Conservation (phyloP, 1,140 invertebrate species). For the Bombyx mandarina region DNA sequence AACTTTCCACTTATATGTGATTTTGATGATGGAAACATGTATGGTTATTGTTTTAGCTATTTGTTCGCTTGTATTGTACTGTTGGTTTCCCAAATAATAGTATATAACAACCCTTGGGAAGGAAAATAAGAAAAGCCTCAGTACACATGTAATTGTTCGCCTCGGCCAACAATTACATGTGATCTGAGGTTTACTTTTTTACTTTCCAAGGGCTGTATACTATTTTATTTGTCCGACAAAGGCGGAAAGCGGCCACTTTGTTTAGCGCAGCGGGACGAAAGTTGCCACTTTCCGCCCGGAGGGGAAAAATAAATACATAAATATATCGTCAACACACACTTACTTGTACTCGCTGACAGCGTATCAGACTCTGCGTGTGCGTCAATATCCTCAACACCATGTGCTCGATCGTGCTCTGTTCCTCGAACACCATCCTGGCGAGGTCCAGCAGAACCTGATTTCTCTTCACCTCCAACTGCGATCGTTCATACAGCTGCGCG, state of each 20-base stretch:
- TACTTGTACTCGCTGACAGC: conserved; percentile 93
- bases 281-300: too few species aligned
- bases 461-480: conserved; percentile 92
- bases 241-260: not conserved
- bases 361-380: conserved; percentile 93
- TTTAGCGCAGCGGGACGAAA: not conserved
- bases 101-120: too few species aligned
- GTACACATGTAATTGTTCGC: too few species aligned
- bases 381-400: conserved; percentile 95
- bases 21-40: too few species aligned
- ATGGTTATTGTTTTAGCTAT: too few species aligned
- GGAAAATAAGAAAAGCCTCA: too few species aligned
- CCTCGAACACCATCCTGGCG: conserved; percentile 96
- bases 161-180: too few species aligned
- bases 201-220: too few species aligned
- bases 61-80: too few species aligned
- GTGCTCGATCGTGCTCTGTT: conserved; percentile 96
- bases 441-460: conserved; percentile 96
- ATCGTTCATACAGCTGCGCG: conserved; percentile 94
- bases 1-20: too few species aligned
- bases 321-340: conserved; percentile 12
- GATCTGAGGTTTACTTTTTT: too few species aligned
- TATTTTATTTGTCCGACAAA: not conserved
- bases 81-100: too few species aligned
- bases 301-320: not conserved